Evolutionary conservation across 2,888 invertebrate species (phyloP), one percentile per base, ranked within the genome.

Genomic region (Omphaloscelis lunosa): DNA sequence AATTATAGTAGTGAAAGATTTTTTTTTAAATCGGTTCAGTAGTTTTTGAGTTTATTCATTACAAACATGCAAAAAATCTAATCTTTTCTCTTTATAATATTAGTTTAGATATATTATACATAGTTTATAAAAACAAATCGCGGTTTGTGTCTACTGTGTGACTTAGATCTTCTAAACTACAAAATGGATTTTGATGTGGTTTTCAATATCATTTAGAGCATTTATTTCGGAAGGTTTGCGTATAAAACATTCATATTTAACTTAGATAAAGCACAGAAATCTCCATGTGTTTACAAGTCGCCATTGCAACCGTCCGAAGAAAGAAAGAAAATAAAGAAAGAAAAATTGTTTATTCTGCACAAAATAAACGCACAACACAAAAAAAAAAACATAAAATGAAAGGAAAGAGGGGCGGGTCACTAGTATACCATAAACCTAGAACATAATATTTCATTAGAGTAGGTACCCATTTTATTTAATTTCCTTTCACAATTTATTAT

Each of bases 401-500:
- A n/a, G n/a, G n/a, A n/a, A n/a, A n/a, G 9, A 45, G 6, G 11
- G 48, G 51, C 17, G 6, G 11, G 1, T 29, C 29, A 15, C 65
- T 59, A 15, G 20, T 39, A 34, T n/a, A 67, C 23, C n/a, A 34
- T 58, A 63, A 63, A 41, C 51, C 34, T 29, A 53, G 3, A 3
- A 39, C n/a, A 48, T 62, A 53, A 48, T 39, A 61, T 61, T 80
- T 62, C 27, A 67, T 71, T 23, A 41, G 0, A 48, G 59, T 39
- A 12, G 45, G 56, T 39, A 12, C 53, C 58, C n/a, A 62, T 51
- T 77, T 66, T 48, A 67, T 82, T 70, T 66, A 51, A 82, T 79
- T 68, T 81, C 15, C 56, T 41, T 48, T 34, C 20, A 77, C 70
- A 77, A 77, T 67, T 67, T 71, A 70, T 62, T 67, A 71, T 82